Evolutionary conservation across 2,888 invertebrate genomes (phyloP), one percentile per base, ranked within the genome.

Genomic region (Drosophila differens): DNA sequence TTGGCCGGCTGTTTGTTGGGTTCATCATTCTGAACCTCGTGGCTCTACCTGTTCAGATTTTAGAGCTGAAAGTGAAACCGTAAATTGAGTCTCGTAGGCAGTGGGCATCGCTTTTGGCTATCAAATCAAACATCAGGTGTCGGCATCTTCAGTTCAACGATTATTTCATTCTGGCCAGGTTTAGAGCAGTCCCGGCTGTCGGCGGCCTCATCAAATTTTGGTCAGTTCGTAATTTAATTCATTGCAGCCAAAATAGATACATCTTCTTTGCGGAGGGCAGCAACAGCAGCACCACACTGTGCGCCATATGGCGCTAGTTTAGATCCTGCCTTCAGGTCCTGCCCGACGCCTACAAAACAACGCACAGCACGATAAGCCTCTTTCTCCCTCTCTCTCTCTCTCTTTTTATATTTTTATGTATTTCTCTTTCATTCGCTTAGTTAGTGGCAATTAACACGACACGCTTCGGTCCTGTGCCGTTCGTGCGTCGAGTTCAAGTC

Each of bases 361-460:
- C 44, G 57, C 62, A 69, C 66, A n/a, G 44, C 9, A 12, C 49
- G 33, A 52, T 76, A 81, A 63, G 44, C 47, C n/a, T 19, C 28
- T 1, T 14, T n/a, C 30, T 16, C 33, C 19, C 12, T 69, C 35
- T 19, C 54, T n/a, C 49, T 37, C 28, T 16, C 47, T 53, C 49
- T 33, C 16, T 19, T 28, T 41, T 4, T 30, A 35, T 19, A 30
- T 28, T 37, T 44, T 53, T 33, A 22, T 47, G 28, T 33, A 12
- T 47, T 22, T 30, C n/a, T 39, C 30, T 30, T 7, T 44, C 58
- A 47, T 55, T 61, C 14, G 76, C 83, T 83, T 85, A 90, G 91
- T 89, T 91, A 90, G 85, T 82, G 78, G 85, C 91, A 92, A 91
- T 92, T 92, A 92, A 91, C 92, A 92, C 83, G 92, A 82, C 88